Conservation (phyloP, 2,888 invertebrate genomes). For the Xanthorhoe spadicearia region DNA sequence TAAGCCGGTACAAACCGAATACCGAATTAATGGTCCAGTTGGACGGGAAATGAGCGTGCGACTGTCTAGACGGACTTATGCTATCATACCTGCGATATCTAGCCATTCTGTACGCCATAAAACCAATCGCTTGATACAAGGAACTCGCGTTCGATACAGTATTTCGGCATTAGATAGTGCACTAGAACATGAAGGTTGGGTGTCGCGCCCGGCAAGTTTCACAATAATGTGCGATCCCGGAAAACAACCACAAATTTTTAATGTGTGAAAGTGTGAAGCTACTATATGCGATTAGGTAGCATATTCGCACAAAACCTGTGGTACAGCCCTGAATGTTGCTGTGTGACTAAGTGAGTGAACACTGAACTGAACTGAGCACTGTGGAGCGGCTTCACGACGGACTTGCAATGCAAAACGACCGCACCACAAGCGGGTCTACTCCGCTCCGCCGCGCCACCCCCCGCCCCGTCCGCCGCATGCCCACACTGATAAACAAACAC, state of each 20-base stretch:
- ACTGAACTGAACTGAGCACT: slow-evolving; percentile 12
- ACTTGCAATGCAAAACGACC: slow-evolving; percentile 70
- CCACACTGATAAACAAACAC: slow-evolving; percentile 36
- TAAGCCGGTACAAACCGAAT: background rate
- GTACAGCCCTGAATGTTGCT: slow-evolving; percentile 79
- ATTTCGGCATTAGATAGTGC: slow-evolving; percentile 18
- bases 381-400: slow-evolving; percentile 54
- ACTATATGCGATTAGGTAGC: slow-evolving; percentile 12
- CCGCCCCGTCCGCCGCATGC: slow-evolving; percentile 42
- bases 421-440: slow-evolving; percentile 44
- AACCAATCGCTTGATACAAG: slow-evolving; percentile 51
- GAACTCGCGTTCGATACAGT: slow-evolving; percentile 50
- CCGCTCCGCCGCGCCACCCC: slow-evolving; percentile 37
- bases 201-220: slow-evolving; percentile 4
- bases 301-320: slow-evolving; percentile 61
- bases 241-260: slow-evolving; percentile 7
- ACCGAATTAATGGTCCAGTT: background rate
- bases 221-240: slow-evolving; percentile 23
- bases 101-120: slow-evolving; percentile 68
- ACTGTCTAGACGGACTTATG: slow-evolving; percentile 3
- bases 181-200: slow-evolving; percentile 1
- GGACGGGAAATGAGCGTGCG: background rate
- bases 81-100: slow-evolving; percentile 61
- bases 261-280: slow-evolving; percentile 17
- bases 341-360: slow-evolving; percentile 74